A percentile compares a stretch with the other conserved stretches of the same genome.
phyloP scores from a whole-genome alignment of 2,888 invertebrate genomes.

The Melanostoma mellinum region DNA sequence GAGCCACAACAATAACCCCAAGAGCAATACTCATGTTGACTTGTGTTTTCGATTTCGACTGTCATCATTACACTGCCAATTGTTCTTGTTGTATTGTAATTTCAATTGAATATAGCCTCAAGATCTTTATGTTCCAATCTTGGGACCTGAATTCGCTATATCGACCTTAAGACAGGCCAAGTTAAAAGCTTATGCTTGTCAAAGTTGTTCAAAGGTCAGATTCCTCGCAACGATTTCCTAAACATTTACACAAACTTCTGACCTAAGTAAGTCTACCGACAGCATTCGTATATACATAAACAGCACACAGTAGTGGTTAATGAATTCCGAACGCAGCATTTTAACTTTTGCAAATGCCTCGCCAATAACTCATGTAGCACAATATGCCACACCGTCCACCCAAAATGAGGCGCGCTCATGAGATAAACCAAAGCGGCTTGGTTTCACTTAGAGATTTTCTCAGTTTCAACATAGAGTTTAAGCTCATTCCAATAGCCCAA shows the following conservation, averaged over 20 bases:
- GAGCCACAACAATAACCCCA: no score
- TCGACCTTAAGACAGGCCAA: no score
- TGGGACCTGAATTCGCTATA: no score
- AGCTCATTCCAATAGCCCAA: conserved; percentile 44
- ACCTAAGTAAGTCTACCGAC: conserved; percentile 6
- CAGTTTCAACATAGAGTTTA: conserved; percentile 51
- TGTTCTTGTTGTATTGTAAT: no score
- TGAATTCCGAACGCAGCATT: conserved; percentile 51
- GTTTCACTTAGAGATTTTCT: conserved; percentile 64
- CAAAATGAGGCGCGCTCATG: conserved; percentile 40
- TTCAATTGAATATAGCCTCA: no score
- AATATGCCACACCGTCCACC: conserved; percentile 57
- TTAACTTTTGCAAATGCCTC: conserved; percentile 48
- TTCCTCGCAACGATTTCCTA: conserved; percentile 1
- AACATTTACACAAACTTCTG: conserved; percentile 19
- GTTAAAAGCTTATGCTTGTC: background rate
- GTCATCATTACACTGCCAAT: no score
- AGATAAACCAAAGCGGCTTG: conserved; percentile 68
- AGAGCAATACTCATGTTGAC: no score
- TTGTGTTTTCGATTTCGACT: no score
- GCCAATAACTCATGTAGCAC: conserved; percentile 71
- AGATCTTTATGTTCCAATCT: no score
- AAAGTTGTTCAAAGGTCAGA: background rate
- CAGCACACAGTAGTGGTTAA: conserved; percentile 22
- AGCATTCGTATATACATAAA: no score